Base-by-base conservation (phyloP, 1,140 invertebrate genomes). In the Panulirus ornatus region DNA sequence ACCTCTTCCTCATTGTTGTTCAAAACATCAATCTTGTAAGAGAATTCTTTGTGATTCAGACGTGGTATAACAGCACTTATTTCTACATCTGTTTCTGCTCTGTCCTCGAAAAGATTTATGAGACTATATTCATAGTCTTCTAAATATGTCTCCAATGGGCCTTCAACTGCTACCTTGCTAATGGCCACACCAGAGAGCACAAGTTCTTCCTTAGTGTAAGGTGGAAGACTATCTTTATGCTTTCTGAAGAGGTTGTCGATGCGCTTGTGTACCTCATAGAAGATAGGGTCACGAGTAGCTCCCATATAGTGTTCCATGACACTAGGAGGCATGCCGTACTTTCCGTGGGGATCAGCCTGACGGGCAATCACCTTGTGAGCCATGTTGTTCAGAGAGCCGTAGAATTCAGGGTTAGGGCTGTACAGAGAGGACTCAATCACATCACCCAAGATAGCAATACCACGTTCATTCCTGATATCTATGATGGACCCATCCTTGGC, bases 121-220 rank as follows among this genome's bases (percentile, higher is more conserved):
- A 88, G 75, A n/a, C 63, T 81, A 40, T 81, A 88, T 70, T 88
- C 75, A 70, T 79, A 88, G n/a, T 82, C 86, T 71, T 88, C 86
- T 27, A 88, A 47, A 58, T 70, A 81, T n/a, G 86, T 88, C 30
- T 79, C 78, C 34, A 88, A 30, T 0, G 8, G 51, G 19, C 63
- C 78, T n/a, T 70, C 66, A 36, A 88, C 36, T 30, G 30, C 27
- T 16, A 88, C 42, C 9, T 44, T 66, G 3, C 47, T 47, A 16
- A 88, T 42, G 16, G 51, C 58, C 1, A 82, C 86, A 36, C 78
- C 78, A 14, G 30, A 16, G 86, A 81, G 81, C 22, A 70, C 76
- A 34, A 88, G 40, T 1, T 88, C 76, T 11, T 81, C 54, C 51
- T 42, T 66, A n/a, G 14, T 88, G 71, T 88, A 88, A 58, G 75